A percentile compares a stretch with the other conserved stretches of the same genome.
These are phyloP conservation scores for Zaprionus gabonicus DNA, from an alignment of 1,140 invertebrate genomes.

Conservation along the genomic window DNA sequence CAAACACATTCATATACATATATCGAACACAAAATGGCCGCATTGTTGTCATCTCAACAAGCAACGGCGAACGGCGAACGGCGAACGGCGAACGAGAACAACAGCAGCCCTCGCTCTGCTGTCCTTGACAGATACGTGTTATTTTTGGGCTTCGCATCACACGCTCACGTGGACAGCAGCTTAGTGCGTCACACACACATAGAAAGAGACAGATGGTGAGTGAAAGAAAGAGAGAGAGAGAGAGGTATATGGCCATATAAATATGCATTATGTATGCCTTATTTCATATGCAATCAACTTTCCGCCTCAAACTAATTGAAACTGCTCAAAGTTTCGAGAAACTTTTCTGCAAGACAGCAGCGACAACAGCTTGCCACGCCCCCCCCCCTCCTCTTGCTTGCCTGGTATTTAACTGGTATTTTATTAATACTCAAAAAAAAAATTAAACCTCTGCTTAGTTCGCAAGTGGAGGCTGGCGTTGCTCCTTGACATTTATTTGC, in stretches of 20 bases:
- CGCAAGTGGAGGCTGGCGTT: not conserved
- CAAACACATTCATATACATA: conserved; percentile 30
- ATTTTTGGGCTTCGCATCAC: conserved; percentile 10
- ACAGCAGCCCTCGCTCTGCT: conserved; percentile 2
- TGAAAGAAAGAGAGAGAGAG: too few relatives aligned
- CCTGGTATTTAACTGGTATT: not conserved
- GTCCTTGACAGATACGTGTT: conserved; percentile 24
- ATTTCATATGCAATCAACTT: conserved; percentile 1
- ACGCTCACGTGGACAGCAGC: conserved; percentile 12
- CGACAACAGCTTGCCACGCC: not conserved
- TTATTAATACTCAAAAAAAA: conserved; percentile 1
- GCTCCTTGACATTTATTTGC: not conserved
- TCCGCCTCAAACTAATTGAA: not conserved
- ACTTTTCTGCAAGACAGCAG: not conserved
- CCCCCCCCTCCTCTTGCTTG: not conserved
- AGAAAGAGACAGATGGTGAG: too few relatives aligned
- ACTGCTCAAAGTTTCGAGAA: not conserved
- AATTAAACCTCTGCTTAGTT: not conserved
- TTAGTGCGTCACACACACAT: not conserved
- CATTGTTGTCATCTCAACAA: conserved; percentile 11
- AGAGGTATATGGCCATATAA: not conserved
- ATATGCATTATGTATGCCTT: conserved; percentile 8
- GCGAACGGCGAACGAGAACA: not conserved
- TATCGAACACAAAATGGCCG: conserved; percentile 45
- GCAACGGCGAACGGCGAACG: not conserved